Evolutionary conservation across 2,113 vertebrate species (phyloP).

Genomic region (Tragelaphus buxtoni): DNA sequence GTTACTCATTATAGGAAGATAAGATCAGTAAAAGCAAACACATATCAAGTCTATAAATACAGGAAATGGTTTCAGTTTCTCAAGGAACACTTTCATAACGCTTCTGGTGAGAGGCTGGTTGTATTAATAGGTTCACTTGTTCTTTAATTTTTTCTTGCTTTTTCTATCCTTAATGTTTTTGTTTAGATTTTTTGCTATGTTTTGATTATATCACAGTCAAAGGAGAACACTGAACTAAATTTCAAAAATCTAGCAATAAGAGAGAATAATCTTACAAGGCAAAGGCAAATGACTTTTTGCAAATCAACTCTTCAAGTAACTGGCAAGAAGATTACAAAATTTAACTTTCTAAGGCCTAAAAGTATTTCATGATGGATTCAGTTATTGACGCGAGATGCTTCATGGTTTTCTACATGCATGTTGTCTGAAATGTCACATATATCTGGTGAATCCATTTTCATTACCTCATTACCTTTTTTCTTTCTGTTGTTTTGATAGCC

Average conservation of each 20-base stretch:
- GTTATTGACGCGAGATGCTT: background rate
- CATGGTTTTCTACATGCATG: conserved; percentile 46
- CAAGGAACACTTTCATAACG: background rate
- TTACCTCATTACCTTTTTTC: conserved; percentile 72
- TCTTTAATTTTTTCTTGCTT: background rate
- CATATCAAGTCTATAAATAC: background rate
- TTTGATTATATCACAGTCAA: background rate
- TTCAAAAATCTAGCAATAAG: background rate
- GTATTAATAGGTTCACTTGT: background rate
- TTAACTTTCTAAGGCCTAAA: conserved; percentile 23
- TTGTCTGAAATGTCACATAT: conserved; percentile 51
- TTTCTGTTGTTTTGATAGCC: conserved; percentile 83
- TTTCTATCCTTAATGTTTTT: background rate
- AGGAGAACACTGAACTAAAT: background rate
- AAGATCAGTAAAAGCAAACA: background rate
- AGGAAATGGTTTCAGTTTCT: background rate
- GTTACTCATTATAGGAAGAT: background rate
- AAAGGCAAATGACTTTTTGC: background rate
- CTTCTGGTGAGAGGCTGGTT: background rate
- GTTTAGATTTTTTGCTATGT: background rate
- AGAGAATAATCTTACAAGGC: background rate
- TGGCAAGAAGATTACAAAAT: background rate
- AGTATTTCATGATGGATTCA: conserved; percentile 63
- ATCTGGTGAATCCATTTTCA: conserved; percentile 55
- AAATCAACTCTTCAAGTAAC: background rate